phyloP scores from a whole-genome alignment of 53 echinoderm and acorn worm genomes.

The Actinopyga echinites region DNA sequence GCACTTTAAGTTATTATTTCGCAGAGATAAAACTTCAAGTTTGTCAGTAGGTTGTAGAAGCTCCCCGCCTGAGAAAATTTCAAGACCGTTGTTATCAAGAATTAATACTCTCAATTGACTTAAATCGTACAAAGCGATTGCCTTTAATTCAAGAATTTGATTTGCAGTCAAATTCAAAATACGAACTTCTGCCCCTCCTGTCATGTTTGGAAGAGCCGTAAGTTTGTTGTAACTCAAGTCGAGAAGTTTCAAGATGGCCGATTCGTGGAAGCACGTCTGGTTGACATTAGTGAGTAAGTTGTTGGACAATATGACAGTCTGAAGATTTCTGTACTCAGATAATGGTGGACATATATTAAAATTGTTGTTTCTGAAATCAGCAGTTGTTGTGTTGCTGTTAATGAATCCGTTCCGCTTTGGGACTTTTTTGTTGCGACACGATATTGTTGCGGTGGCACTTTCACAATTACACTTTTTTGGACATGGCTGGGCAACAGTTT shows the following conservation, averaged over 20 bases:
- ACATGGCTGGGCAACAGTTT: no score
- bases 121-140: background rate
- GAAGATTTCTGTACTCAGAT: background rate
- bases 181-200: background rate
- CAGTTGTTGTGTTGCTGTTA: background rate
- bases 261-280: background rate
- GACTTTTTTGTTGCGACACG: no score
- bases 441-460: no score
- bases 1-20: constrained; percentile 4
- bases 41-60: background rate
- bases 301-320: background rate
- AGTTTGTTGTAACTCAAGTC: constrained; percentile 34
- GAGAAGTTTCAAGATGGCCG: background rate
- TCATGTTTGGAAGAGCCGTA: background rate
- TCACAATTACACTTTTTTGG: no score
- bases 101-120: background rate
- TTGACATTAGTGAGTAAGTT: constrained; percentile 16
- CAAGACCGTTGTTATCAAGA: constrained; percentile 16
- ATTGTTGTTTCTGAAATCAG: constrained; percentile 10
- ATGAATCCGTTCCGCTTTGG: background rate
- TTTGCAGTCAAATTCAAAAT: constrained; percentile 25
- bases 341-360: background rate
- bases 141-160: constrained; percentile 1
- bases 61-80: background rate
- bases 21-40: background rate